phyloP scores from a whole-genome alignment of 1,140 invertebrate genomes.

The Atta colombica region DNA sequence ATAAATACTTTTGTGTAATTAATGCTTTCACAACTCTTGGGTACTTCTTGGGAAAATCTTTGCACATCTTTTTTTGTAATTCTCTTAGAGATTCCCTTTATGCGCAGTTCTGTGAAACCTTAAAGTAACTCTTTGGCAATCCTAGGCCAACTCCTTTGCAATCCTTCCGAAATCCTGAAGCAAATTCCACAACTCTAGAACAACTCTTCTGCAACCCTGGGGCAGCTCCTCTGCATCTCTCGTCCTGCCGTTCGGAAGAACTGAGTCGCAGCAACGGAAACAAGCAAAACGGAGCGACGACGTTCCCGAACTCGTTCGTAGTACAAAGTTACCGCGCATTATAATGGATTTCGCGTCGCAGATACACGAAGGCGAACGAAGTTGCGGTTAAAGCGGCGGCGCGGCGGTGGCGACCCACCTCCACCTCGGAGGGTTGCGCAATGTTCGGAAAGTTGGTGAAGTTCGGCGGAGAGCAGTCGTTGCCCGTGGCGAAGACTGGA shows the following conservation, averaged over 20 bases:
- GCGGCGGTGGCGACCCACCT: neutral
- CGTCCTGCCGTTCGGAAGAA: constrained; percentile 53
- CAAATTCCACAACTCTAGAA: constrained; percentile 14
- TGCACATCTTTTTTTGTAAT: neutral
- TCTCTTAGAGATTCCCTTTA: neutral
- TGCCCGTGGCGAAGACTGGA: constrained; percentile 40
- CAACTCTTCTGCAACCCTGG: constrained; percentile 20
- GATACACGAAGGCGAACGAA: constrained; percentile 69
- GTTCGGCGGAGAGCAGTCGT: constrained; percentile 48
- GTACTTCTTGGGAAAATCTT: neutral
- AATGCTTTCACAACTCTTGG: neutral
- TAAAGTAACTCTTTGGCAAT: constrained; percentile 17
- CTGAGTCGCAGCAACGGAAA: constrained; percentile 37
- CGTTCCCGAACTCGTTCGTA: constrained; percentile 59
- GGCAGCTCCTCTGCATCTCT: constrained; percentile 38
- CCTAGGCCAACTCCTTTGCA: neutral
- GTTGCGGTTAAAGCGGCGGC: constrained; percentile 65
- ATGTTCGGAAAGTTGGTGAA: constrained; percentile 59
- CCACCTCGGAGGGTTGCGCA: constrained; percentile 6
- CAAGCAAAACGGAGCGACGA: constrained; percentile 58
- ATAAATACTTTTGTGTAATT: neutral
- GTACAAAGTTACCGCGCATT: constrained; percentile 64
- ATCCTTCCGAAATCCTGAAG: neutral
- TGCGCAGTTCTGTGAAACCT: neutral
- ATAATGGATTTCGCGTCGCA: constrained; percentile 68